Evolutionary conservation across 2,888 invertebrate species (phyloP).

Genomic region (Apamea epomidion): DNA sequence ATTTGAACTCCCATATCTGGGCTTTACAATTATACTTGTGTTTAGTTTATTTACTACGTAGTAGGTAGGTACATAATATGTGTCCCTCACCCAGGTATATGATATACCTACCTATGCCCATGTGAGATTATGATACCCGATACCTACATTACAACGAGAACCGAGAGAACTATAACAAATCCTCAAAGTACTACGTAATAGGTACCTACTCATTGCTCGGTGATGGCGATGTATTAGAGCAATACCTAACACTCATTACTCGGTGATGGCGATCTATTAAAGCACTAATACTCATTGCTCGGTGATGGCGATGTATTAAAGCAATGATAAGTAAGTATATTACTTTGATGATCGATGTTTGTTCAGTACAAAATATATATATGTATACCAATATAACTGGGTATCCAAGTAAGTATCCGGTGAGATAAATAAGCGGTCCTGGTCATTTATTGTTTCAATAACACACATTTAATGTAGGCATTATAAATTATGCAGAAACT

Average conservation of each 20-base stretch:
- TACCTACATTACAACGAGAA: neutral
- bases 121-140: neutral
- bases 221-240: neutral
- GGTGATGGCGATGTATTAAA: neutral
- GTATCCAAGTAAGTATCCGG: conserved; percentile 1
- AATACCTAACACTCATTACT: neutral
- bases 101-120: neutral
- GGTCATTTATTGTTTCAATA: conserved; percentile 15
- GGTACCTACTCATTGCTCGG: neutral
- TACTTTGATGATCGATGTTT: too few species aligned
- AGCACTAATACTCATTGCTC: neutral
- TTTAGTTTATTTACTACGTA: neutral
- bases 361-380: conserved; percentile 4
- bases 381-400: neutral
- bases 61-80: neutral
- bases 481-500: conserved; percentile 37
- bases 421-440: conserved; percentile 24
- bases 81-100: neutral
- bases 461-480: conserved; percentile 15
- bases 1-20: neutral
- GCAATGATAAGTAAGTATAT: neutral
- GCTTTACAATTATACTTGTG: neutral
- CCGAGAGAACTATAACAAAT: conserved; percentile 1
- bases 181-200: neutral
- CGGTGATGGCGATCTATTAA: neutral